Evolutionary conservation across 1,140 invertebrate genomes (phyloP).

Genomic region (Hyles euphorbiae): DNA sequence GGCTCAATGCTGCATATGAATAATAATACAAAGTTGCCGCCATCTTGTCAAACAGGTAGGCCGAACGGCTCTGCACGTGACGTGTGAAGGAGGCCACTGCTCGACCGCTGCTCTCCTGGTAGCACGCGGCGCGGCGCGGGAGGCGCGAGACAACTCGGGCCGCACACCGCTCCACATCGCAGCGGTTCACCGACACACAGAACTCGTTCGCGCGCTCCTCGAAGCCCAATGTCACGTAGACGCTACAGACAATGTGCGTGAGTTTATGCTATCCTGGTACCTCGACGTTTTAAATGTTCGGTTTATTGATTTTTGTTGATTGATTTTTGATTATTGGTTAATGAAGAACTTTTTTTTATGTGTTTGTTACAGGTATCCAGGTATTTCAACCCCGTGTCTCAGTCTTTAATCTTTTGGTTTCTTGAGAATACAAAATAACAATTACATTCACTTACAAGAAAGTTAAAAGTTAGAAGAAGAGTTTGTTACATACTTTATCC

Average conservation of each 20-base stretch:
- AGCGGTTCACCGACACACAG: constrained; percentile 85
- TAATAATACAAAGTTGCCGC: too few species aligned
- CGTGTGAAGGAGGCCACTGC: constrained; percentile 83
- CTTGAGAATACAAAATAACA: too few species aligned
- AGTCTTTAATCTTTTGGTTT: too few species aligned
- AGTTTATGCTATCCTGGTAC: constrained; percentile 35
- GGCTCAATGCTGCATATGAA: too few species aligned
- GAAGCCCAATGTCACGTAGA: constrained; percentile 78
- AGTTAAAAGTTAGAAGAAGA: too few species aligned
- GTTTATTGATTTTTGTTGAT: too few species aligned
- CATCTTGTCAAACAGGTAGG: constrained; percentile 33
- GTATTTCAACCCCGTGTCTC: too few species aligned
- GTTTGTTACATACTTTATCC: too few species aligned
- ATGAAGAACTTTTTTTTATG: too few species aligned
- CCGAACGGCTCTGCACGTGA: constrained; percentile 82
- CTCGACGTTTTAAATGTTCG: neutral
- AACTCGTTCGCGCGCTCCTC: constrained; percentile 82
- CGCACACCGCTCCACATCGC: constrained; percentile 89
- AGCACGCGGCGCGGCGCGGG: constrained; percentile 75
- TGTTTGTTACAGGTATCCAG: too few species aligned
- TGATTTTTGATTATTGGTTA: too few species aligned
- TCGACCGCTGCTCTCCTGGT: constrained; percentile 81
- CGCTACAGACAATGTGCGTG: constrained; percentile 54
- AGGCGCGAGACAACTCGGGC: constrained; percentile 83
- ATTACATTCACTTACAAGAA: too few species aligned